phyloP scores from a whole-genome alignment of 2,888 invertebrate genomes.

The Macropis europaea region DNA sequence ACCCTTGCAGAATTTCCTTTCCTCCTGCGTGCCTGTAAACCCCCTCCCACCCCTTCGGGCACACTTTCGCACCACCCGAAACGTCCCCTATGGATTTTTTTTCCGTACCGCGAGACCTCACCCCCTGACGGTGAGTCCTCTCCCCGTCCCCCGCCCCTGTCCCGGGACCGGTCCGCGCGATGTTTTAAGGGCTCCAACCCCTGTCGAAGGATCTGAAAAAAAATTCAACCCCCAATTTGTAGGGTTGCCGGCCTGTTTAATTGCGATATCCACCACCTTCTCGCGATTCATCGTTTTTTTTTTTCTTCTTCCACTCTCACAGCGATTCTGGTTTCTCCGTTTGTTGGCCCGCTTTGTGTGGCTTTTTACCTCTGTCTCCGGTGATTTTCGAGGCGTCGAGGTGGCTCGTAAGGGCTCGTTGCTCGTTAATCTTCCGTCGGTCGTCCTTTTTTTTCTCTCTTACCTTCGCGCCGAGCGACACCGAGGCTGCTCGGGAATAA shows the following conservation, averaged over 20 bases:
- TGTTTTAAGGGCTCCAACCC: slow-evolving; percentile 66
- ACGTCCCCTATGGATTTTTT: slow-evolving; percentile 78
- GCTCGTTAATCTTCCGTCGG: slow-evolving; percentile 57
- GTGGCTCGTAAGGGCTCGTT: slow-evolving; percentile 51
- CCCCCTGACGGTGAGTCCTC: slow-evolving; percentile 41
- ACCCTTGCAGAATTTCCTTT: slow-evolving; percentile 60
- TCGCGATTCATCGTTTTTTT: slow-evolving; percentile 59
- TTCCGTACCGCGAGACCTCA: slow-evolving; percentile 68
- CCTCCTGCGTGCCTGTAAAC: slow-evolving; percentile 27
- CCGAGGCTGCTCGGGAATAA: slow-evolving; percentile 63
- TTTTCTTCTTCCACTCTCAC: slow-evolving; percentile 15
- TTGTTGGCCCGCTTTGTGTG: slow-evolving; percentile 7
- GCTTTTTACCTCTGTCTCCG: slow-evolving; percentile 39
- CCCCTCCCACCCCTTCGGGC: slow-evolving; percentile 44
- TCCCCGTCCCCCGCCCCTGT: slow-evolving; percentile 45
- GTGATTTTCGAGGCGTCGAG: slow-evolving; percentile 57
- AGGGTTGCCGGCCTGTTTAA: slow-evolving; percentile 73
- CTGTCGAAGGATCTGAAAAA: slow-evolving; percentile 59
- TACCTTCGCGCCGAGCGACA: slow-evolving; percentile 4
- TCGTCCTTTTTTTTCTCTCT: slow-evolving; percentile 35
- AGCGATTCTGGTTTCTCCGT: not conserved
- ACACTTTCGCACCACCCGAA: slow-evolving; percentile 55
- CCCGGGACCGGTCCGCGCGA: slow-evolving; percentile 47
- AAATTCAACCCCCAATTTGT: slow-evolving; percentile 77
- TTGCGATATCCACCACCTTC: slow-evolving; percentile 73